Evolutionary conservation across 2,113 vertebrate species (phyloP).

Genomic region (Theristicus caerulescens): DNA sequence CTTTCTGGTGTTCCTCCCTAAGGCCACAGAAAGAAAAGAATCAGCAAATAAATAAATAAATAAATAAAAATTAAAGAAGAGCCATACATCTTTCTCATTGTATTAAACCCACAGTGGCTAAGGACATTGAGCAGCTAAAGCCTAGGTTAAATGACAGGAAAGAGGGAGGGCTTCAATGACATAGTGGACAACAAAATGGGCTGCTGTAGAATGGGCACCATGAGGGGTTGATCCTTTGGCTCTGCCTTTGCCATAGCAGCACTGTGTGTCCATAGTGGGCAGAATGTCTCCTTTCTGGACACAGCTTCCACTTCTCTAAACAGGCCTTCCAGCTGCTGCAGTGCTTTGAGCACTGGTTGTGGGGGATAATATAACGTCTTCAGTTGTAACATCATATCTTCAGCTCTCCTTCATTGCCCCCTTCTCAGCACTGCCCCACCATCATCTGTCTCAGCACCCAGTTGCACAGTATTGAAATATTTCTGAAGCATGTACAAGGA

Average conservation of each 20-base stretch:
- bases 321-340: not conserved
- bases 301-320: not conserved
- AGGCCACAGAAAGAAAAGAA: conserved; percentile 7
- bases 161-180: not conserved
- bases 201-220: not conserved
- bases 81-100: not conserved
- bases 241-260: not conserved
- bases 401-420: not conserved
- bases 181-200: not conserved
- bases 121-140: not conserved
- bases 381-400: not conserved
- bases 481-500: not conserved
- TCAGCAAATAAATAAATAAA: not conserved
- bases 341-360: not conserved
- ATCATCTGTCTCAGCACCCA: not conserved
- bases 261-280: not conserved
- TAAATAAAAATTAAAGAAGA: not conserved
- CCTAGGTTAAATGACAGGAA: not conserved
- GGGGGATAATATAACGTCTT: not conserved
- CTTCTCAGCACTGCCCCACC: not conserved
- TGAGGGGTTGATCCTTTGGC: not conserved
- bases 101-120: not conserved
- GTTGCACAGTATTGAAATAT: not conserved
- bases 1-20: conserved; percentile 88
- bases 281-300: not conserved